Conservation (phyloP, 2,888 invertebrate species). For the Drosophila yooni region DNA sequence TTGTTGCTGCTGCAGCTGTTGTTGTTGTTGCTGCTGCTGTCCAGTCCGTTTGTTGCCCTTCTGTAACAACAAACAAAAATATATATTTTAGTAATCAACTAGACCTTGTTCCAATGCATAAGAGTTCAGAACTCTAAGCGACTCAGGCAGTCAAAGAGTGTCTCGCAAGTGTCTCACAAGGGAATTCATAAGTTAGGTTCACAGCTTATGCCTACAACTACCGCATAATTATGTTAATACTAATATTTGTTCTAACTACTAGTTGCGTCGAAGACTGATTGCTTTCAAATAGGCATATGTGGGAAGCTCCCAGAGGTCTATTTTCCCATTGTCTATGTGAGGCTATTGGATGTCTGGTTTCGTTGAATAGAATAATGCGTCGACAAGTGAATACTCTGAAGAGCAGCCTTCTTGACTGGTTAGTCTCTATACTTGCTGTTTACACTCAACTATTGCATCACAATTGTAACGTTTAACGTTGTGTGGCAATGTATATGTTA, state of each 20-base stretch:
- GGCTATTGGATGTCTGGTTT: background rate
- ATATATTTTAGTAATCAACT: background rate
- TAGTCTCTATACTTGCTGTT: background rate
- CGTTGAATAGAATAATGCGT: background rate
- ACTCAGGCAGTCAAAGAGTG: background rate
- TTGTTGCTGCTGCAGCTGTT: constrained; percentile 53
- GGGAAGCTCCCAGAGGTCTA: constrained; percentile 4
- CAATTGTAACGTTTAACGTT: constrained; percentile 1
- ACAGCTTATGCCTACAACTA: background rate
- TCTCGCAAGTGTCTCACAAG: background rate
- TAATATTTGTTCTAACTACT: constrained; percentile 1
- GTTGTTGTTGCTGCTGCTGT: constrained; percentile 62
- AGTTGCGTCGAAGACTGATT: background rate
- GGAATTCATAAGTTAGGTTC: background rate
- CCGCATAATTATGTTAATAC: constrained; percentile 1
- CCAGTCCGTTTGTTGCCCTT: constrained; percentile 79
- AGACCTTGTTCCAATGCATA: background rate
- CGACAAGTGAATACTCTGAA: background rate
- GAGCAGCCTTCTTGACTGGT: background rate
- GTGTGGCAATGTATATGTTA: constrained; percentile 9
- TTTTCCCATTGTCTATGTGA: constrained; percentile 2
- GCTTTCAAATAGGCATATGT: background rate
- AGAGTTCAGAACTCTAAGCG: background rate
- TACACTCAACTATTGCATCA: constrained; percentile 7
- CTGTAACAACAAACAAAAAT: constrained; percentile 55